A percentile compares a stretch with the other conserved stretches of the same genome.
Conservation (phyloP, 2,888 invertebrate genomes). For the Drosophila prolongata region DNA sequence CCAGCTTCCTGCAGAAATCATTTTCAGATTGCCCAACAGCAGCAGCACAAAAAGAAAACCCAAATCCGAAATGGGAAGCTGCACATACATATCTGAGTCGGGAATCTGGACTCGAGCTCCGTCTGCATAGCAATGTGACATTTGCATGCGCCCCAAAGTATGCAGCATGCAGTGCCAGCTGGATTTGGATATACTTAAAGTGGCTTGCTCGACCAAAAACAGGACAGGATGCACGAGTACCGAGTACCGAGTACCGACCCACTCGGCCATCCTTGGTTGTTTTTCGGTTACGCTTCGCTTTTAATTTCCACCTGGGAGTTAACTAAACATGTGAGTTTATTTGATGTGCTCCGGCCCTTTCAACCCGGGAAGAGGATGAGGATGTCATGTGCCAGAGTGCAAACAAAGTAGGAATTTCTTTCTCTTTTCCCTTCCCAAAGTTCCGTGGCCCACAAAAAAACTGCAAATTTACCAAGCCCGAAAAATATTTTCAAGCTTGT, state of each 20-base stretch:
- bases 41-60: constrained; percentile 49
- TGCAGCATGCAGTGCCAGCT: constrained; percentile 68
- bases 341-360: constrained; percentile 53
- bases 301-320: constrained; percentile 69
- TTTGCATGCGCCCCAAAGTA: constrained; percentile 75
- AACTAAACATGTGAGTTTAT: constrained; percentile 78
- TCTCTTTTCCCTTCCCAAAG: background rate
- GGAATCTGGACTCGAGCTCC: constrained; percentile 25
- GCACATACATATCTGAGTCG: constrained; percentile 17
- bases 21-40: constrained; percentile 69
- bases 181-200: constrained; percentile 38
- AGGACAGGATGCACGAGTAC: constrained; percentile 9
- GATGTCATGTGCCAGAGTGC: constrained; percentile 47
- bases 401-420: constrained; percentile 30
- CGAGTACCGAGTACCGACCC: background rate
- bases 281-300: constrained; percentile 69
- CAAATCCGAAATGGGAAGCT: constrained; percentile 31
- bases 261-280: constrained; percentile 28
- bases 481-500: constrained; percentile 9
- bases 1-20: constrained; percentile 76
- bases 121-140: constrained; percentile 68
- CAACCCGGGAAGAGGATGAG: constrained; percentile 15
- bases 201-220: constrained; percentile 10
- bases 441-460: constrained; percentile 3
- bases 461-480: constrained; percentile 6